phyloP scores from a whole-genome alignment of 2,113 vertebrate genomes.

The Cyphomyrus plagiostoma region DNA sequence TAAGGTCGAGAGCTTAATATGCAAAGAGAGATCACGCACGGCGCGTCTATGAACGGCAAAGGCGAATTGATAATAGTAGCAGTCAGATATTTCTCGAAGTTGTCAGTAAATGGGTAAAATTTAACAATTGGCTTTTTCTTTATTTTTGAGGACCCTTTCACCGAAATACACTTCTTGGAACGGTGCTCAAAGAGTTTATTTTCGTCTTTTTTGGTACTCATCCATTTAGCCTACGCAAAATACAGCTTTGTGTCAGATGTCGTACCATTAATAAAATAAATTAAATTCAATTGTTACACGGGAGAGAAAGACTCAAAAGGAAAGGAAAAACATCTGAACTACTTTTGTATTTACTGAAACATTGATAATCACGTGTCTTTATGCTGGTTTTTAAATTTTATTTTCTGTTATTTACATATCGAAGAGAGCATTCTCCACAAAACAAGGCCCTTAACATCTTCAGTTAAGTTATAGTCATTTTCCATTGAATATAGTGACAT shows the following conservation, averaged over 20 bases:
- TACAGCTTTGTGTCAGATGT: background rate
- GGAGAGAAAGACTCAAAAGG: background rate
- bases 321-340: background rate
- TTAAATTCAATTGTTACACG: background rate
- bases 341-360: background rate
- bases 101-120: background rate
- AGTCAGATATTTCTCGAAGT: background rate
- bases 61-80: background rate
- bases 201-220: background rate
- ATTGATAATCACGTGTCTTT: background rate
- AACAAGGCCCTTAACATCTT: background rate
- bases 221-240: background rate
- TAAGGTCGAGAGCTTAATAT: background rate
- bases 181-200: background rate
- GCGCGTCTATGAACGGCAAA: background rate
- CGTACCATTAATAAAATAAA: background rate
- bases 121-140: background rate
- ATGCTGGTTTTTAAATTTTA: background rate
- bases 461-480: background rate
- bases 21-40: background rate
- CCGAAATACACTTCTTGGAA: background rate
- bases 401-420: background rate
- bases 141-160: background rate
- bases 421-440: background rate
- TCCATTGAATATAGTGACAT: background rate